Evolutionary conservation across 2,113 vertebrate genomes (phyloP).

Genomic region (Chloropsis cyanopogon): DNA sequence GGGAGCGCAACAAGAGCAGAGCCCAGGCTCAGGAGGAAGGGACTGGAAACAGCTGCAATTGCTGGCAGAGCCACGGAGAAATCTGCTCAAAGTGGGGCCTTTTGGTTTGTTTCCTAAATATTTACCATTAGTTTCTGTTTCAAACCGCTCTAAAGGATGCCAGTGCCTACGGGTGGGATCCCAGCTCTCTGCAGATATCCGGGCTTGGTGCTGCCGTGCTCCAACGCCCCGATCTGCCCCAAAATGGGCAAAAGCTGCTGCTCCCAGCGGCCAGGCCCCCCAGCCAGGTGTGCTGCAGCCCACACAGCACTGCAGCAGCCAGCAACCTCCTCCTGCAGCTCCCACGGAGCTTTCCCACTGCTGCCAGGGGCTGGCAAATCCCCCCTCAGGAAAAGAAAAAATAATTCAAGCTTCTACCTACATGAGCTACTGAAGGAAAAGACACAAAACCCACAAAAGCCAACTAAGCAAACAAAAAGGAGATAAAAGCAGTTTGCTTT

Average conservation of each 20-base stretch:
- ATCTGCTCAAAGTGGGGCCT: not conserved
- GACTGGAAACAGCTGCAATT: not conserved
- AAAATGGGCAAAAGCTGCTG: fast-evolving
- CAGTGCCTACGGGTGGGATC: fast-evolving
- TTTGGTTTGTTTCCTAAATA: not conserved
- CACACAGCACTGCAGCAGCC: fast-evolving
- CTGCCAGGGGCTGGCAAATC: not conserved
- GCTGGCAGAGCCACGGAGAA: not conserved
- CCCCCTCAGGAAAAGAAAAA: not conserved
- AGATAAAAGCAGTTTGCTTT: constrained; percentile 60
- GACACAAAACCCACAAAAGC: constrained; percentile 55
- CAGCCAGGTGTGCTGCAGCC: not conserved
- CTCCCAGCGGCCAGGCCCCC: not conserved
- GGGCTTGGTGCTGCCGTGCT: not conserved
- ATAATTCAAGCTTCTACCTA: not conserved
- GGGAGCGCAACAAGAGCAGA: fast-evolving
- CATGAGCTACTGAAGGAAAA: not conserved
- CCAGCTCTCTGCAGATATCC: not conserved
- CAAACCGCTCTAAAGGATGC: not conserved
- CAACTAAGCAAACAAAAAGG: constrained; percentile 61
- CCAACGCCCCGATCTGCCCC: fast-evolving
- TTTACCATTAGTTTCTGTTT: not conserved
- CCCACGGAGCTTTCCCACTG: not conserved
- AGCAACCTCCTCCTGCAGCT: not conserved
- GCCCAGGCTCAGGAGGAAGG: not conserved